Evolutionary conservation across 1,140 invertebrate species (phyloP).

Genomic region (Nephotettix cincticeps): DNA sequence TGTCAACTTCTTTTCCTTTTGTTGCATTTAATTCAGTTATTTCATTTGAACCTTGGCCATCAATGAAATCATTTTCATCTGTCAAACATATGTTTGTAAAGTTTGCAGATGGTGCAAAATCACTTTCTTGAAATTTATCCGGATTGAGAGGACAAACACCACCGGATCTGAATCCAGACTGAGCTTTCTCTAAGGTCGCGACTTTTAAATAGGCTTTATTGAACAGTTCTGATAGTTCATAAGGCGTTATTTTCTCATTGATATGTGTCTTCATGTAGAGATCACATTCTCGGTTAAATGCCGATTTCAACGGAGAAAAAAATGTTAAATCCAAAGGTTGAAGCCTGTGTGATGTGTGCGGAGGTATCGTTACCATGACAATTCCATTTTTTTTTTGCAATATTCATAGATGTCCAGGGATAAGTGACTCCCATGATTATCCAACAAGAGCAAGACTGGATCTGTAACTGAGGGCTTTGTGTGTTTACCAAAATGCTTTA

Average conservation of each 20-base stretch:
- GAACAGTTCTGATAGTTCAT: background rate
- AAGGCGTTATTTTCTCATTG: background rate
- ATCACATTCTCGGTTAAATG: conserved; percentile 46
- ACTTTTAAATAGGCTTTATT: conserved; percentile 8
- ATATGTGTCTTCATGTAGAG: background rate
- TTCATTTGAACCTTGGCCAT: background rate
- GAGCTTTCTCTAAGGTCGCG: background rate
- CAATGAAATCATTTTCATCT: no score
- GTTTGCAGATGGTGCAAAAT: background rate
- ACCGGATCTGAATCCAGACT: conserved; percentile 40
- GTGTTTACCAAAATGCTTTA: conserved; percentile 43
- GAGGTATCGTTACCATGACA: conserved; percentile 44
- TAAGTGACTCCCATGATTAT: conserved; percentile 44
- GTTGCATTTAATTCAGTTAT: background rate
- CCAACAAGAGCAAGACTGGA: conserved; percentile 41
- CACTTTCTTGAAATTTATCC: conserved; percentile 24
- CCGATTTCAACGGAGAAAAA: conserved; percentile 7
- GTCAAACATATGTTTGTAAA: no score
- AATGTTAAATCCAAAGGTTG: conserved; percentile 42
- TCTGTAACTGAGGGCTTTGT: conserved; percentile 38
- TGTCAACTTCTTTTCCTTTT: background rate
- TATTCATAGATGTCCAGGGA: conserved; percentile 41
- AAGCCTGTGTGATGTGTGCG: conserved; percentile 45
- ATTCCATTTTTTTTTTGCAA: conserved; percentile 40
- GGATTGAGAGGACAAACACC: conserved; percentile 40